phyloP scores from a whole-genome alignment of 2,113 vertebrate species.

The Acrocephalus arundinaceus region DNA sequence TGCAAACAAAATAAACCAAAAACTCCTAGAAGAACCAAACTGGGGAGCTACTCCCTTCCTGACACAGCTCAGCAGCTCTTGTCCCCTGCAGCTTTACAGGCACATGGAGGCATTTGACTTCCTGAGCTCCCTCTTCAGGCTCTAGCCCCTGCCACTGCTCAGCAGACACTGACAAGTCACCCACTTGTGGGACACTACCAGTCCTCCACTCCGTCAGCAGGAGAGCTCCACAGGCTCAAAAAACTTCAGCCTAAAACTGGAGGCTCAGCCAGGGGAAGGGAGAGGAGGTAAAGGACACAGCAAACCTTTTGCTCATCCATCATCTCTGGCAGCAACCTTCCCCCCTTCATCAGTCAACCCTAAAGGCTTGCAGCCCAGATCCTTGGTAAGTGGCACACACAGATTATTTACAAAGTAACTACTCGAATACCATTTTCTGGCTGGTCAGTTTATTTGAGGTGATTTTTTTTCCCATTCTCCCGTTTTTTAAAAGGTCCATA shows the following conservation, averaged over 20 bases:
- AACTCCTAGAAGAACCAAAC: not conserved
- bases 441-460: not conserved
- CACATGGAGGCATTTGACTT: not conserved
- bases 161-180: fast-evolving
- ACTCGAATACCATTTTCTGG: not conserved
- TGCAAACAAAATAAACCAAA: not conserved
- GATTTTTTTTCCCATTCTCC: not conserved
- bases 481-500: not conserved
- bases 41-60: not conserved
- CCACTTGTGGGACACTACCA: not conserved
- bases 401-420: not conserved
- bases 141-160: not conserved
- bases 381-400: not conserved
- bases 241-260: not conserved
- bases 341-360: not conserved
- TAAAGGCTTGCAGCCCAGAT: not conserved
- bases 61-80: not conserved
- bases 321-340: not conserved
- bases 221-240: not conserved
- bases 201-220: not conserved
- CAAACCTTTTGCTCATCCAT: not conserved
- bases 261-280: not conserved
- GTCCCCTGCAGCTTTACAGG: not conserved
- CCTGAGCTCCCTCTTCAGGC: not conserved
- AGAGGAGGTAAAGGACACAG: not conserved